Base-by-base conservation (phyloP, 2,113 vertebrate species). In the Mesembrinibis cayennensis region DNA sequence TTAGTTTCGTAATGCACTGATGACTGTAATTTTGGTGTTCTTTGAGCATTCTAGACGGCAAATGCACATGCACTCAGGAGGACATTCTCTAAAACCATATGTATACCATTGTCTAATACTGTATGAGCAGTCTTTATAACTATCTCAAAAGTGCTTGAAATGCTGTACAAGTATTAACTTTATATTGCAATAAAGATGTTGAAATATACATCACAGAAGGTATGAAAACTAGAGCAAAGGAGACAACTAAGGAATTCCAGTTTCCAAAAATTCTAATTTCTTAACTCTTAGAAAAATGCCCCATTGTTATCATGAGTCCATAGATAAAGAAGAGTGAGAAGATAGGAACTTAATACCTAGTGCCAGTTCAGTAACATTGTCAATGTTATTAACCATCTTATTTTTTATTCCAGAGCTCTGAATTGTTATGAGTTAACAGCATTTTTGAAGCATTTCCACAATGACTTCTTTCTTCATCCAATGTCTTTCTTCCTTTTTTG, bases 231-330 rank as follows among this genome's bases (percentile, higher is more conserved):
- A 52, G 5, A 67, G 1, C 8, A 88, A 82, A 47, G 9, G 5
- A 40, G 4, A 62, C 59, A 90, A 90, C 3, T 30, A 30, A 58
- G 7, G 9, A 53, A 52, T 49, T 7, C 0, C 3, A 16, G 12
- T 59, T 82, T 63, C 16, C 38, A 62, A 49, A 55, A 74, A 25
- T 71, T 53, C 14, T 36, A 7, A 23, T 6, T 32, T 61, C 7
- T 62, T 73, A 61, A 36, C 17, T 6, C 7, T 25, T 70, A 63
- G 23, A 40, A 72, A 86, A 91, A 27, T 27, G 2, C n/a, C 4
- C 6, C 2, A 3, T n/a, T 59, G 2, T 16, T 42, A 32, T 26
- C 4, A 14, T 7, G 26, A 72, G 8, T 30, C 1, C 7, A 30
- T 12, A 71, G 3, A 3, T 52, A 55, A 87, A 44, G 25, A 52